Conservation (phyloP, 2,888 invertebrate genomes). For the Lymantria dispar region DNA sequence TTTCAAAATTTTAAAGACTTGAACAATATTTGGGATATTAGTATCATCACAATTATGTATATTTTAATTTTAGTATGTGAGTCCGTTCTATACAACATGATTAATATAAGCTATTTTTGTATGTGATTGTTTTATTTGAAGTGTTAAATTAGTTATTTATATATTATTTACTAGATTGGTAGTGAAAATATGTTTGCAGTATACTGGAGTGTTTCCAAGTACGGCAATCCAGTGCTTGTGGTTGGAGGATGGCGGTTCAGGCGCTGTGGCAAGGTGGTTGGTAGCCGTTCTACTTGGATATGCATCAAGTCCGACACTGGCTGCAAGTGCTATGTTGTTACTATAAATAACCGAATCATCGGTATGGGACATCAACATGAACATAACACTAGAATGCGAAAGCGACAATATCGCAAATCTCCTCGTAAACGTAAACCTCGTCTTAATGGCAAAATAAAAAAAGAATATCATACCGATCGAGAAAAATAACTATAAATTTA, state of each 20-base stretch:
- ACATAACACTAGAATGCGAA: conserved; percentile 40
- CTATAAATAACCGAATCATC: conserved; percentile 42
- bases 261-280: conserved; percentile 33
- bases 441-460: neutral
- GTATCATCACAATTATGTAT: too few relatives aligned
- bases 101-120: conserved; percentile 33
- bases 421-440: conserved; percentile 1
- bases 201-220: conserved; percentile 59
- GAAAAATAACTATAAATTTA: too few relatives aligned
- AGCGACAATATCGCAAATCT: conserved; percentile 9
- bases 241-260: conserved; percentile 59
- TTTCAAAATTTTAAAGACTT: too few relatives aligned
- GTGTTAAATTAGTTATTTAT: too few relatives aligned
- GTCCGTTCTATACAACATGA: neutral
- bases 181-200: conserved; percentile 53
- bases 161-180: conserved; percentile 19
- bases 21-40: too few relatives aligned
- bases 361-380: conserved; percentile 48
- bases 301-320: conserved; percentile 70
- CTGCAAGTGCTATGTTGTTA: conserved; percentile 59
- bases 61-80: too few relatives aligned
- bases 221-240: conserved; percentile 65
- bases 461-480: too few relatives aligned
- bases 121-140: too few relatives aligned
- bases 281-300: conserved; percentile 47